phyloP scores from a whole-genome alignment of 2,888 invertebrate species.

The Heliconius hortense region DNA sequence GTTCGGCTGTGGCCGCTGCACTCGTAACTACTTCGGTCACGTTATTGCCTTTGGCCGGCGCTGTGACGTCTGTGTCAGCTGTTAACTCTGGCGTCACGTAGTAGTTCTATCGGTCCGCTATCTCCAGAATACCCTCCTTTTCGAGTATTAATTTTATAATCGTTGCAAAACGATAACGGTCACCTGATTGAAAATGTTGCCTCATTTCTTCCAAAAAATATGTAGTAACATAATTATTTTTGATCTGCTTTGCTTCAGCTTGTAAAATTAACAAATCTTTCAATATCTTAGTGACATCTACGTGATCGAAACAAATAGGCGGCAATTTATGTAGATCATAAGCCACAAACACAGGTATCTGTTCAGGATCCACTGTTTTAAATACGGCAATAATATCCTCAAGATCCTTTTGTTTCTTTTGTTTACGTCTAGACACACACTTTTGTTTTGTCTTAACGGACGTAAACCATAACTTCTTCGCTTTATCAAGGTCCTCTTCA shows the following conservation, averaged over 20 bases:
- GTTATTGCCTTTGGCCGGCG: too few relatives aligned
- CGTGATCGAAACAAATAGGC: neutral
- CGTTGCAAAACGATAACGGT: too few relatives aligned
- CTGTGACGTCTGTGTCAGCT: too few relatives aligned
- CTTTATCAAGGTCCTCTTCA: neutral
- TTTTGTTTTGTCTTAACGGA: neutral
- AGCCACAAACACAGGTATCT: neutral
- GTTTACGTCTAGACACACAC: neutral
- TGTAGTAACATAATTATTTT: neutral
- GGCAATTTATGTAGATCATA: neutral
- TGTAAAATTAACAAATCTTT: constrained; percentile 2
- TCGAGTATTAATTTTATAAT: neutral
- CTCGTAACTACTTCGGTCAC: too few relatives aligned
- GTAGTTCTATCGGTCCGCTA: too few relatives aligned
- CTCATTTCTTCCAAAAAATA: too few relatives aligned
- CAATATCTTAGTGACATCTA: neutral
- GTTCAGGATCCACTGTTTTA: neutral
- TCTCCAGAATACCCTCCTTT: neutral
- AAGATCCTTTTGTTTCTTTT: neutral
- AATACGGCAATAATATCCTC: neutral
- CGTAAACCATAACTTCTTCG: neutral
- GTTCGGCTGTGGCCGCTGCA: too few relatives aligned
- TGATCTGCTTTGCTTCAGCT: neutral
- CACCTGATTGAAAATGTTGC: too few relatives aligned
- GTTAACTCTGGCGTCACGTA: too few relatives aligned